phyloP scores from a whole-genome alignment of 2,797 vertebrate genomes.

The Hypotaenidia philippensis region DNA sequence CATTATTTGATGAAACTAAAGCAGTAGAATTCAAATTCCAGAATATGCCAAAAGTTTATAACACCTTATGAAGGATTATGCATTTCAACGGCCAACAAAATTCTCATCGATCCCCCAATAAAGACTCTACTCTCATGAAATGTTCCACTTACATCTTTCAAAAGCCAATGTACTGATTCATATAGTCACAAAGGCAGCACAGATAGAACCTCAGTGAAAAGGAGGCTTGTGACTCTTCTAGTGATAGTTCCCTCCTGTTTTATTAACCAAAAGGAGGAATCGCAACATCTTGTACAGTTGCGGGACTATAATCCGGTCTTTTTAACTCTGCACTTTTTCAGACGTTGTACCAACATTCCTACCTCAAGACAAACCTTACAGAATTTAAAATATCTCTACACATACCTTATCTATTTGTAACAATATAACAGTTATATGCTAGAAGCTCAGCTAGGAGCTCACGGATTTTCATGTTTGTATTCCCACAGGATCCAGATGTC shows the following conservation, averaged over 20 bases:
- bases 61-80: not conserved
- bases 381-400: not conserved
- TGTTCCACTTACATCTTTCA: not conserved
- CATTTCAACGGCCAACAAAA: not conserved
- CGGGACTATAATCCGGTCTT: not conserved
- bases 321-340: not conserved
- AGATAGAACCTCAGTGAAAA: not conserved
- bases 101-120: not conserved
- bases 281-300: not conserved
- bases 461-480: not conserved
- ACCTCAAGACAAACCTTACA: not conserved
- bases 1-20: not conserved
- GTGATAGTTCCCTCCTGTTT: not conserved
- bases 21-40: not conserved
- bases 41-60: not conserved
- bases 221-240: not conserved
- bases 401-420: not conserved
- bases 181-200: not conserved
- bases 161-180: not conserved
- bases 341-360: not conserved
- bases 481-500: not conserved
- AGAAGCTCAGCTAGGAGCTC: not conserved
- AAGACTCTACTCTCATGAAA: not conserved
- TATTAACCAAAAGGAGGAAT: not conserved
- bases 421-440: not conserved